Conservation (phyloP, 1,140 invertebrate genomes). For the Aphaenogaster rudis region DNA sequence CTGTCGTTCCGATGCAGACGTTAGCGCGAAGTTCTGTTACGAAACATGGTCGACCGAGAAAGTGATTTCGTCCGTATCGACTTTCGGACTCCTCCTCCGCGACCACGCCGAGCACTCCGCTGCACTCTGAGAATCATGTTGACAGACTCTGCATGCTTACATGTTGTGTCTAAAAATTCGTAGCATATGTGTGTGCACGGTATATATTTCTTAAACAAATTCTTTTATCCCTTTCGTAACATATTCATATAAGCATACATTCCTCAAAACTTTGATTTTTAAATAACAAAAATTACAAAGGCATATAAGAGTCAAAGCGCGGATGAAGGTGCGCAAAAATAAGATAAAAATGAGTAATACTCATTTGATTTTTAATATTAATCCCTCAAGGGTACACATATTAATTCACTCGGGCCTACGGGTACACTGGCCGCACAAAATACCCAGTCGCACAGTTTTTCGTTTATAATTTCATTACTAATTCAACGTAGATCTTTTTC, state of each 20-base stretch:
- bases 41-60: constrained; percentile 36
- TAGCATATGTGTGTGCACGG: background rate
- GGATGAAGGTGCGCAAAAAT: too few species aligned
- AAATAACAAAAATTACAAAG: too few species aligned
- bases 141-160: constrained; percentile 1
- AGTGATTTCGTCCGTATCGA: constrained; percentile 58
- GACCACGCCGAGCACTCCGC: background rate
- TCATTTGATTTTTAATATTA: too few species aligned
- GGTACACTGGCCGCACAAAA: too few species aligned
- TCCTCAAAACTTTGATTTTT: background rate
- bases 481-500: too few species aligned
- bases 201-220: background rate
- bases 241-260: background rate
- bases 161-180: background rate
- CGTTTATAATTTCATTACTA: too few species aligned
- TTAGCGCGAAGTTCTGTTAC: constrained; percentile 44
- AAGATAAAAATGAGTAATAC: too few species aligned
- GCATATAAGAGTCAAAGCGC: too few species aligned
- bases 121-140: constrained; percentile 23
- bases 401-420: too few species aligned
- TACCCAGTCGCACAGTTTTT: too few species aligned
- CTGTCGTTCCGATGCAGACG: constrained; percentile 51
- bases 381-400: too few species aligned
- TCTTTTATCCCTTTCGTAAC: background rate
- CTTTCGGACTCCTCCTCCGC: constrained; percentile 39